Base-by-base conservation (phyloP, 2,113 vertebrate genomes). In the Trochalopteron elliotii region DNA sequence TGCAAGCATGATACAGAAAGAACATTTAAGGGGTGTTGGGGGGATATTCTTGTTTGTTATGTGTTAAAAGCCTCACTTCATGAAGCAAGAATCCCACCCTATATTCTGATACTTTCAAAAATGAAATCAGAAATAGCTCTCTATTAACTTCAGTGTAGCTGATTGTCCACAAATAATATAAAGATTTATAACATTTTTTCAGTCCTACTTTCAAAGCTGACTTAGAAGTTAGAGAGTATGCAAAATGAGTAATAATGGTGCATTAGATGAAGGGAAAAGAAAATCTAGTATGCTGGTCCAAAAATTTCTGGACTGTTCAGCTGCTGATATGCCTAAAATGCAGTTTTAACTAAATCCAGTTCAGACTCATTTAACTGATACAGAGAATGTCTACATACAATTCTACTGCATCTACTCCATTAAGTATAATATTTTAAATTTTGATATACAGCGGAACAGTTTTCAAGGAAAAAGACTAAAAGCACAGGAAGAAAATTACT, bases 21-120 rank as follows among this genome's bases (percentile, higher is more conserved):
- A 82, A 87, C 35, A 25, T 9, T 39, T 45, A 20, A 40, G 10
- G 12, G 1, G 4, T 42, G 67, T 69, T 4, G 2, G 0, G 0
- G 8, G 19, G 10, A 20, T 84, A 60, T 71, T 80, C 22, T 45
- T 80, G 11, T n/a, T 67, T 91, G 13, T 63, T 56, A 56, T 3
- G 4, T 23, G 25, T 31, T 42, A 72, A 90, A 80, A 69, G 59
- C n/a, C 39, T 56, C 3, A 2, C 20, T n/a, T n/a, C n/a, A n/a
- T 49, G n/a, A 69, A 94, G 12, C 3, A 4, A 64, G 49, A 79
- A 56, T 39, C 13, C 5, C 49, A 72, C 20, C 4, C 5, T 15
- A 5, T 56, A 30, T 57, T 88, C 75, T 83, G 27, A 64, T 53
- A 57, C 10, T 49, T 91, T 44, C 3, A 79, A 70, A 60, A 87